These are phyloP conservation scores for Troides aeacus DNA, from an alignment of 2,888 invertebrate genomes.

Conservation along the genomic window DNA sequence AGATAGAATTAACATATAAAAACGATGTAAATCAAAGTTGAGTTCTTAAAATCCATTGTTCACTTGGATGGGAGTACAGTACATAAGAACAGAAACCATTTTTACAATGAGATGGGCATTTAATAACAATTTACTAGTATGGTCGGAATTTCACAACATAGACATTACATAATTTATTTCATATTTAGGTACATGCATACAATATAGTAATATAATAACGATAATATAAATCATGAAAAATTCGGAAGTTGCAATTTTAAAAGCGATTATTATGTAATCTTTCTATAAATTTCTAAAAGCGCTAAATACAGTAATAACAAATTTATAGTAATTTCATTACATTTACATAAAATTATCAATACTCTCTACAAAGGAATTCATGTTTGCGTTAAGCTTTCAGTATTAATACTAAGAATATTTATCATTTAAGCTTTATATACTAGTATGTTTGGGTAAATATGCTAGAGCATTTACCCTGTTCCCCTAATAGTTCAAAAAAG, in stretches of 20 bases:
- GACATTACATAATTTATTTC: not conserved
- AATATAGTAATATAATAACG: not conserved
- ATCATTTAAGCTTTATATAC: too few relatives aligned
- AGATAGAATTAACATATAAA: too few relatives aligned
- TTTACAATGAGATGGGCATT: conserved; percentile 1
- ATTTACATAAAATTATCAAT: not conserved
- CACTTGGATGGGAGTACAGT: too few relatives aligned
- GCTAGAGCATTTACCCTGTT: not conserved
- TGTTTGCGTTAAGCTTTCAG: too few relatives aligned
- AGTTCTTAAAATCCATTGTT: too few relatives aligned
- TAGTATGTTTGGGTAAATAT: not conserved
- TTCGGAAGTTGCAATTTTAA: not conserved
- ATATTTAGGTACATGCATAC: not conserved
- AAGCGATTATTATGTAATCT: not conserved
- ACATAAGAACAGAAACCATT: too few relatives aligned
- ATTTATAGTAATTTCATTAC: not conserved
- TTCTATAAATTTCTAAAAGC: not conserved
- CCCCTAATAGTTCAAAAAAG: not conserved
- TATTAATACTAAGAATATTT: too few relatives aligned
- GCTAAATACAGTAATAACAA: not conserved
- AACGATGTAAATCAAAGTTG: too few relatives aligned
- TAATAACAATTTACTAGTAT: not conserved
- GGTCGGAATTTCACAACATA: not conserved
- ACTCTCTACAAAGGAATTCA: not conserved
- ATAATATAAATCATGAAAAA: not conserved